Evolutionary conservation across 2,113 vertebrate species (phyloP).

Genomic region (Panthera tigris): DNA sequence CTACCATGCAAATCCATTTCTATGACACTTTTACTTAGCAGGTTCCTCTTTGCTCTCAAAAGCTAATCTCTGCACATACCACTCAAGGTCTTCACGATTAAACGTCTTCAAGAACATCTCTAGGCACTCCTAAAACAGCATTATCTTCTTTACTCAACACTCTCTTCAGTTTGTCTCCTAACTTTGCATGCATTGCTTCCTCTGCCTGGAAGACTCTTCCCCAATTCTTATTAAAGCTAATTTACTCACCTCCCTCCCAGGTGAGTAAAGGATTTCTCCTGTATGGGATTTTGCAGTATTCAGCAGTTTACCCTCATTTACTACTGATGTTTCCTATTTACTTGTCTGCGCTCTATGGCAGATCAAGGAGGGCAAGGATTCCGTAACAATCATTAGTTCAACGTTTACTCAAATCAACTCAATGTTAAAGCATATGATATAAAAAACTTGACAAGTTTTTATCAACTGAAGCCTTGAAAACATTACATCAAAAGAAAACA

Average conservation of each 20-base stretch:
- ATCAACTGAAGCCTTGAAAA: background rate
- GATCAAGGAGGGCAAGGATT: background rate
- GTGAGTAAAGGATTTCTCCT: background rate
- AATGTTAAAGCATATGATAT: background rate
- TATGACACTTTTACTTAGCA: background rate
- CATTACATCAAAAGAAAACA: background rate
- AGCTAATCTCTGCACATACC: background rate
- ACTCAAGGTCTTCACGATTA: background rate
- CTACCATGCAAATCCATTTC: background rate
- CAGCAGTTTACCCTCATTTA: background rate
- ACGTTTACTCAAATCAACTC: background rate
- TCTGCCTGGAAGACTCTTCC: background rate
- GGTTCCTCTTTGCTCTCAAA: background rate
- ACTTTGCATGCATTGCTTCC: background rate
- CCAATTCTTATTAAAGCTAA: background rate
- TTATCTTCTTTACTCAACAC: background rate
- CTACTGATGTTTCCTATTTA: background rate
- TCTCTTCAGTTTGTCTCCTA: background rate
- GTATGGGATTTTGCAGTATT: background rate
- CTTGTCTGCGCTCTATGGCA: background rate
- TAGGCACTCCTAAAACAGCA: background rate
- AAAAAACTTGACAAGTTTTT: background rate
- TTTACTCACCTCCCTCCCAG: background rate
- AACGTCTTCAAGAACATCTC: background rate
- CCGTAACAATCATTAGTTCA: background rate